Conservation (phyloP, 2,888 invertebrate species). For the Aelia acuminata region DNA sequence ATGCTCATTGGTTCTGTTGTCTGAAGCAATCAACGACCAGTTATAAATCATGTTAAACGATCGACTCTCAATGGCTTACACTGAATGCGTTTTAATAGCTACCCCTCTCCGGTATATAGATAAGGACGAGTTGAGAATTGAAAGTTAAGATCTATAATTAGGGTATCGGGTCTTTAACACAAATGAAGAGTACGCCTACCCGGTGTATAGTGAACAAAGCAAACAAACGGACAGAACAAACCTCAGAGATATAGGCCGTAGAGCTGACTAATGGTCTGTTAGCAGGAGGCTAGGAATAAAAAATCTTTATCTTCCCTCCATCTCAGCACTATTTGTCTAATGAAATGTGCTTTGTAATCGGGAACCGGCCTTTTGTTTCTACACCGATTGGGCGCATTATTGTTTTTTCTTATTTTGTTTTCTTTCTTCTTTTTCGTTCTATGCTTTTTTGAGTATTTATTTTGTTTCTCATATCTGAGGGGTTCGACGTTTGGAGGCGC, state of each 20-base stretch:
- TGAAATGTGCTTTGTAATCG: slow-evolving; percentile 57
- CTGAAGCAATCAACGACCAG: neutral
- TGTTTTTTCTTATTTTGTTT: neutral
- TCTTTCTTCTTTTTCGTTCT: neutral
- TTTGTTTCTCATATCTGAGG: slow-evolving; percentile 2
- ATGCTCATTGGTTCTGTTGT: neutral
- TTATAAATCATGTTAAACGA: slow-evolving; percentile 20
- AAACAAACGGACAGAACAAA: slow-evolving; percentile 4
- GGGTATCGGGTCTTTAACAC: neutral
- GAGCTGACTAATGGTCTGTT: neutral
- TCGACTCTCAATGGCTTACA: neutral
- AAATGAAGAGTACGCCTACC: neutral
- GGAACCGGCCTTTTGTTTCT: slow-evolving; percentile 35
- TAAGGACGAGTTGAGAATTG: neutral
- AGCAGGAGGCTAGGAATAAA: neutral
- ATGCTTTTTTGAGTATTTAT: neutral
- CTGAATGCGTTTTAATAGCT: slow-evolving; percentile 20
- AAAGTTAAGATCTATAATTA: slow-evolving; percentile 21
- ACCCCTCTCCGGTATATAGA: neutral
- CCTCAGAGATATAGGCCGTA: neutral
- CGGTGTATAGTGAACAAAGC: neutral
- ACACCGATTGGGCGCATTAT: slow-evolving; percentile 12
- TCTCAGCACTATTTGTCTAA: slow-evolving; percentile 54
- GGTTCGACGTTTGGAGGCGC: slow-evolving; percentile 21
- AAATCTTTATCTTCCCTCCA: slow-evolving; percentile 39